These are phyloP conservation scores for Iselma pallidipennis DNA, from an alignment of 2,888 invertebrate species.

Conservation along the genomic window DNA sequence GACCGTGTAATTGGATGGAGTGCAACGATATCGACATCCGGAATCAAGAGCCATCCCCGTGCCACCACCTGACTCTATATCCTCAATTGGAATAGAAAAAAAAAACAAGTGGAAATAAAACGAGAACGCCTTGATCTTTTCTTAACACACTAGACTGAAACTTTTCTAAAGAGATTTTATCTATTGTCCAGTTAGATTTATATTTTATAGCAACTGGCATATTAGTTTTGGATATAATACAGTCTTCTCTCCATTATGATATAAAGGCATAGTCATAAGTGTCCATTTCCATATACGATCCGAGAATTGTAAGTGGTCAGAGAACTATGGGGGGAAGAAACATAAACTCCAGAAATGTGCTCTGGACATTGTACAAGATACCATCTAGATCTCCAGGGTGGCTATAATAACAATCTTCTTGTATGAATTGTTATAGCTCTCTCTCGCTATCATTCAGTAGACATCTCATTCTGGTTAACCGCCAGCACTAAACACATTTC, in stretches of 20 bases:
- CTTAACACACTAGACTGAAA: background rate
- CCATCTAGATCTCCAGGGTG: slow-evolving; percentile 50
- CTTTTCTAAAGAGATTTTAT: background rate
- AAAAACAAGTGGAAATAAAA: background rate
- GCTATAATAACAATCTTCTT: slow-evolving; percentile 47
- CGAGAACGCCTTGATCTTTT: background rate
- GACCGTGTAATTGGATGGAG: slow-evolving; percentile 55
- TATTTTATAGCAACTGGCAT: slow-evolving; percentile 36
- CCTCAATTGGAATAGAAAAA: background rate
- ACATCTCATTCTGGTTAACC: slow-evolving; percentile 43
- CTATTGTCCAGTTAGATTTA: slow-evolving; percentile 4
- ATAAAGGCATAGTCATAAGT: slow-evolving; percentile 42
- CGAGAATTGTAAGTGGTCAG: slow-evolving; percentile 49
- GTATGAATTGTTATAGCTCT: slow-evolving; percentile 39
- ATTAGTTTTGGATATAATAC: slow-evolving; percentile 35
- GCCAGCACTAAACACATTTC: slow-evolving; percentile 42
- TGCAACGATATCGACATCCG: slow-evolving; percentile 47
- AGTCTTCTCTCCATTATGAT: slow-evolving; percentile 35
- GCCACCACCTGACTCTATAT: slow-evolving; percentile 16
- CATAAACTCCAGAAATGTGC: slow-evolving; percentile 52
- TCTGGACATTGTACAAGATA: slow-evolving; percentile 46
- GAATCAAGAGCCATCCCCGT: slow-evolving; percentile 22
- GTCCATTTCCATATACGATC: slow-evolving; percentile 47
- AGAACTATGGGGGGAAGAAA: slow-evolving; percentile 30
- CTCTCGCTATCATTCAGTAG: slow-evolving; percentile 40